These are phyloP conservation scores for Drosophila athabasca DNA, from an alignment of 1,140 invertebrate species.

Conservation along the genomic window DNA sequence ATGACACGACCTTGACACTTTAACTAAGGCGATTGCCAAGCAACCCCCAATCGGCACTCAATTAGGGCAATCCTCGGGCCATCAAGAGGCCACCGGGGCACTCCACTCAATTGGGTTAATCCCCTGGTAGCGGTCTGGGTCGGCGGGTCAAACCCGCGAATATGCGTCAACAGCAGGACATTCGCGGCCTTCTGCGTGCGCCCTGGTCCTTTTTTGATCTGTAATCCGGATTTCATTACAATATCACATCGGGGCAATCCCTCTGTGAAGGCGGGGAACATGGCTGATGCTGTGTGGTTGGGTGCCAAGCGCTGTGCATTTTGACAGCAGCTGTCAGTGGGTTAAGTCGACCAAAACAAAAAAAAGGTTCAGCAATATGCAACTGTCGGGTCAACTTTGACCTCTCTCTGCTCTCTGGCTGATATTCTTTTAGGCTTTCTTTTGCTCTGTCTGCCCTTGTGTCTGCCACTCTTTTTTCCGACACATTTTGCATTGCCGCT, in stretches of 20 bases:
- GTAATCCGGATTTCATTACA: constrained; percentile 70
- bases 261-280: not conserved
- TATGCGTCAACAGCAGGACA: constrained; percentile 8
- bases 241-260: constrained; percentile 48
- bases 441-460: no score
- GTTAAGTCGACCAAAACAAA: constrained; percentile 14
- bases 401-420: not conserved
- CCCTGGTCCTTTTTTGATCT: constrained; percentile 21
- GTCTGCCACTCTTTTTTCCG: no score
- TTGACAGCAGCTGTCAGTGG: constrained; percentile 49
- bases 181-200: no score
- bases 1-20: constrained; percentile 32
- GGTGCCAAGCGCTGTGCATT: constrained; percentile 20
- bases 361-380: constrained; percentile 32
- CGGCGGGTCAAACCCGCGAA: constrained; percentile 20
- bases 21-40: not conserved
- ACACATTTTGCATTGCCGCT: not conserved
- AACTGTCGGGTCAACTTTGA: constrained; percentile 4
- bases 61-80: constrained; percentile 27
- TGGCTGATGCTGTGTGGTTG: constrained; percentile 5
- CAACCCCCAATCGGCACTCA: constrained; percentile 1
- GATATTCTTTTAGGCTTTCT: not conserved
- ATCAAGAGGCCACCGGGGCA: not conserved
- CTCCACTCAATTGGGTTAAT: constrained; percentile 50
- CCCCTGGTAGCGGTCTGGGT: constrained; percentile 13